Percentiles rank a stretch among this genome's conserved stretches.
Evolutionary conservation across 1,140 invertebrate species (phyloP).

Genomic region (Drosophila sulfurigaster): DNA sequence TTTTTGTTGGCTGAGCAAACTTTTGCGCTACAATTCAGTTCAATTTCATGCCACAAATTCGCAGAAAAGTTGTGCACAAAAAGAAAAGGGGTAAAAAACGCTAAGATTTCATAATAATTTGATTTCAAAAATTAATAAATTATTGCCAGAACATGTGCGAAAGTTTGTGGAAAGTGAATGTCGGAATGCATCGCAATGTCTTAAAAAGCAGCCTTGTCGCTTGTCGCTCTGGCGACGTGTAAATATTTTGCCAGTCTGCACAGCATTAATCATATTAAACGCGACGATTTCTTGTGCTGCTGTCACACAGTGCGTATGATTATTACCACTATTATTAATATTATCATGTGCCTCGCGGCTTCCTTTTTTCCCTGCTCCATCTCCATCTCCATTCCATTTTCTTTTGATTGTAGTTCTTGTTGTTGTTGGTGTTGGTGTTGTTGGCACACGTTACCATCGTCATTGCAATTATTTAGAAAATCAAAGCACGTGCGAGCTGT

Average conservation of each 20-base stretch:
- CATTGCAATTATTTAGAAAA: slow-evolving; percentile 82
- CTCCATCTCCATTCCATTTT: not conserved
- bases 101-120: slow-evolving; percentile 1
- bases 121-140: slow-evolving; percentile 4
- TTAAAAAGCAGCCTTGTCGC: slow-evolving; percentile 31
- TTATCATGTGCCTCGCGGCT: slow-evolving; percentile 73
- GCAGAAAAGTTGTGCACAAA: slow-evolving; percentile 9
- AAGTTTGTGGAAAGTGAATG: slow-evolving; percentile 18
- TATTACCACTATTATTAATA: slow-evolving; percentile 84
- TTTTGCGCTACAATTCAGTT: slow-evolving; percentile 43
- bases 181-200: slow-evolving; percentile 17
- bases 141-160: slow-evolving; percentile 8
- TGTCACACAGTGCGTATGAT: slow-evolving; percentile 80
- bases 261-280: slow-evolving; percentile 80
- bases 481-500: slow-evolving; percentile 78
- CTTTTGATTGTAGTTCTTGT: not conserved
- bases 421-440: not conserved
- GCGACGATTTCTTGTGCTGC: slow-evolving; percentile 59
- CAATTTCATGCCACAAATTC: slow-evolving; percentile 21
- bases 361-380: slow-evolving; percentile 23
- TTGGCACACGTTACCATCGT: slow-evolving; percentile 50
- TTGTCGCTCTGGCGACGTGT: slow-evolving; percentile 48
- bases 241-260: slow-evolving; percentile 72
- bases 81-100: slow-evolving; percentile 4
- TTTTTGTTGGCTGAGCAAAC: slow-evolving; percentile 49